Evolutionary conservation across 1,140 invertebrate species (phyloP).

Genomic region (Dufourea novaeangliae): DNA sequence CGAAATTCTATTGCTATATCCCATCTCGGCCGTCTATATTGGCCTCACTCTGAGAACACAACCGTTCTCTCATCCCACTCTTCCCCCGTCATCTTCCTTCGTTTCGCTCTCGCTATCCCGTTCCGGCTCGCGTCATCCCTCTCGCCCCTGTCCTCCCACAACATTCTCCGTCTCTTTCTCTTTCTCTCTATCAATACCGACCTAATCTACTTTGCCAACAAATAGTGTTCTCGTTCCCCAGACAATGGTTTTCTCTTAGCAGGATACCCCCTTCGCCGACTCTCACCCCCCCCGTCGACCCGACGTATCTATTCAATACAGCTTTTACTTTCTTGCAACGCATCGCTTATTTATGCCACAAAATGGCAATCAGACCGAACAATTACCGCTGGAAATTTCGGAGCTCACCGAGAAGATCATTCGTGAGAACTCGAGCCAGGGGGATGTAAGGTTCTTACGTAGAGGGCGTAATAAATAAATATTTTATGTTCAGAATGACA

Average conservation of each 20-base stretch:
- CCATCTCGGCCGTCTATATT: slow-evolving; percentile 68
- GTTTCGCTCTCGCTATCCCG: slow-evolving; percentile 33
- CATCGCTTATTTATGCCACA: background rate
- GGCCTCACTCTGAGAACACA: slow-evolving; percentile 62
- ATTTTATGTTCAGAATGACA: too few relatives aligned
- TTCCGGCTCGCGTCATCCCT: slow-evolving; percentile 49
- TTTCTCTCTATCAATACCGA: slow-evolving; percentile 73
- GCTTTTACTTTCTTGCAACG: background rate
- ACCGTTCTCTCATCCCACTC: slow-evolving; percentile 50
- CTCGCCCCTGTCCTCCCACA: slow-evolving; percentile 23
- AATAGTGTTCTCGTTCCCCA: slow-evolving; percentile 74
- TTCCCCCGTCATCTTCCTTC: slow-evolving; percentile 51
- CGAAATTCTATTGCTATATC: slow-evolving; percentile 77
- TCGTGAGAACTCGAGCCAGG: background rate
- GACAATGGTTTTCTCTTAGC: slow-evolving; percentile 65
- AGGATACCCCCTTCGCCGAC: slow-evolving; percentile 18
- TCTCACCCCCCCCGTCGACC: background rate
- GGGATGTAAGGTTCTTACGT: too few relatives aligned
- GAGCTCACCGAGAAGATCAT: background rate
- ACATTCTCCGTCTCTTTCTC: slow-evolving; percentile 48
- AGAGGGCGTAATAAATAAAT: too few relatives aligned
- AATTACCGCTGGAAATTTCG: background rate
- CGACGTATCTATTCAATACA: slow-evolving; percentile 18
- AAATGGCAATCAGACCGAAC: background rate
- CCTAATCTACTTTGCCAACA: slow-evolving; percentile 77